phyloP scores from a whole-genome alignment of 2,888 invertebrate genomes.

The Lissocephala sabroskyi region DNA sequence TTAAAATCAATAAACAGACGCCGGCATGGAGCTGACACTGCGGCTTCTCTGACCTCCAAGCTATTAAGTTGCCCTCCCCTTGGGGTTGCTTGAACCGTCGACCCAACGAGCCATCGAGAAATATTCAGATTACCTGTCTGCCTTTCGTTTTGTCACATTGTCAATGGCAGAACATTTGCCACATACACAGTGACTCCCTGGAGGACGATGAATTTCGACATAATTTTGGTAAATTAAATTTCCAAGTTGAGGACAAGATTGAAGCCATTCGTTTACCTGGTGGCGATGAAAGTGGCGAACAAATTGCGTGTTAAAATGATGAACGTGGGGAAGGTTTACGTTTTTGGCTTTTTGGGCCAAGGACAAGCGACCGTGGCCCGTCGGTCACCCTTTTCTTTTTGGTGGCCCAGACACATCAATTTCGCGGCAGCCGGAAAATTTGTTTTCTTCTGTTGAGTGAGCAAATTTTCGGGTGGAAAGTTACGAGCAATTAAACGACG shows the following conservation, averaged over 20 bases:
- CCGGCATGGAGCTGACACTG: background rate
- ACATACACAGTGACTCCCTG: background rate
- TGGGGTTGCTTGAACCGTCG: too few species aligned
- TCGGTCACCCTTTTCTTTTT: background rate
- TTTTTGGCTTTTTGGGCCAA: too few species aligned
- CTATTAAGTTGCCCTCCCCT: background rate
- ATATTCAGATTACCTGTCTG: constrained; percentile 38
- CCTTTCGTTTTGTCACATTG: constrained; percentile 16
- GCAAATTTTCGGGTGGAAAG: background rate
- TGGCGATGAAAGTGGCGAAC: background rate
- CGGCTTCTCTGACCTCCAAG: background rate
- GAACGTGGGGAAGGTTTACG: constrained; percentile 7
- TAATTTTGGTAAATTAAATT: constrained; percentile 39
- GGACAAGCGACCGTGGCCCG: too few species aligned
- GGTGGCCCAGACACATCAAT: background rate
- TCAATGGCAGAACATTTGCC: background rate
- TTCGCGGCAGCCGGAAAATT: too few species aligned
- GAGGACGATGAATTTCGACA: constrained; percentile 25
- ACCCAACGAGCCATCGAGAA: too few species aligned
- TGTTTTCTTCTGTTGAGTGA: background rate
- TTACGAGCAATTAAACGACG: background rate
- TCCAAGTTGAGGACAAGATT: constrained; percentile 24
- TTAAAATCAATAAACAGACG: constrained; percentile 6
- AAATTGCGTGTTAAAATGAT: constrained; percentile 21
- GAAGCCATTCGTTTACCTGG: background rate